These are phyloP conservation scores for Numida meleagris DNA, from an alignment of 2,113 vertebrate genomes.

Conservation along the genomic window DNA sequence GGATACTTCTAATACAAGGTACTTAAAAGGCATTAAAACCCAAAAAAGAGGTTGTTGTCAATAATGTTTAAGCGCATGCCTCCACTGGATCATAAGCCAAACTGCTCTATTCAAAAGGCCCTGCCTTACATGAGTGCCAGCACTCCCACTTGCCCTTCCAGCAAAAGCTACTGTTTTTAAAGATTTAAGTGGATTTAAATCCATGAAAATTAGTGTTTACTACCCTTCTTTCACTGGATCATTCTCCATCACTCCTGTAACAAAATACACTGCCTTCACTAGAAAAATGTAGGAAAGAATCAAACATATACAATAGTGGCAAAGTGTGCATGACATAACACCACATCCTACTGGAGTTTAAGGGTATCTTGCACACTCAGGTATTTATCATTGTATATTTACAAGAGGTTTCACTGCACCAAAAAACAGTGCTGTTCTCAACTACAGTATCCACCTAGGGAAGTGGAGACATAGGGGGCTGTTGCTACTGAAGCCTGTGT, in stretches of 20 bases:
- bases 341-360: background rate
- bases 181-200: background rate
- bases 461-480: background rate
- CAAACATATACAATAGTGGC: fast-evolving
- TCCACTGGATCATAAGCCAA: background rate
- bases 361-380: background rate
- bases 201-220: background rate
- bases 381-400: background rate
- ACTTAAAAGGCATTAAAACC: background rate
- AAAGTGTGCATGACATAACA: background rate
- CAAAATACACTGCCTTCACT: background rate
- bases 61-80: background rate
- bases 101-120: background rate
- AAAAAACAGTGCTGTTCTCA: background rate
- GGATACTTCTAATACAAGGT: background rate
- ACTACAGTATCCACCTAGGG: background rate
- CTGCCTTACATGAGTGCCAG: background rate
- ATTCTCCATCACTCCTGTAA: background rate
- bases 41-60: background rate
- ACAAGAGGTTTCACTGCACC: background rate
- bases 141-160: background rate
- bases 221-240: background rate
- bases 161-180: fast-evolving
- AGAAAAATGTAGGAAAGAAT: background rate
- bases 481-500: background rate